Base-by-base conservation (phyloP, 2,888 invertebrate genomes). In the Odiellus spinosus region DNA sequence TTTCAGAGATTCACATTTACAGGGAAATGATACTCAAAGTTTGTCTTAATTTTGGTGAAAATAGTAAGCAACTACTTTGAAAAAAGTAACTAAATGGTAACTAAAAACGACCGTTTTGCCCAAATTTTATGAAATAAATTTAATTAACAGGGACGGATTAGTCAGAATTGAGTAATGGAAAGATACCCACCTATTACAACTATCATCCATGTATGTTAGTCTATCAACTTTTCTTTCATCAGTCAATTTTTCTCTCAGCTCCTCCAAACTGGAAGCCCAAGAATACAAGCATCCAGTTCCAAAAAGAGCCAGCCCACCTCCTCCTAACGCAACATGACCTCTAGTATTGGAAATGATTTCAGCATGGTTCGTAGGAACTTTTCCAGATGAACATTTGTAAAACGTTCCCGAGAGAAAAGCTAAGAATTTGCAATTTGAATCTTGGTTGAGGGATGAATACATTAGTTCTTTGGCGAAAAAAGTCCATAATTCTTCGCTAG, bases 201-300 rank as follows among this genome's bases (percentile, higher is more conserved):
- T 90, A 61, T 91, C 90, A 67, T 93, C 90, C 75, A 91, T 82
- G 59, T 83, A 75, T 52, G 74, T 67, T 21, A 69, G 70, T 40
- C 76, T 72, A 65, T 90, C 82, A 19, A 93, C 76, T 50, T 73
- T 70, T 20, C 76, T 73, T 41, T 64, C 53, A 60, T 78, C 73
- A 11, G 71, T 66, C 59, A 81, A 76, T 53, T 73, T 72, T 12
- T 72, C 62, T 15, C 78, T 63, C 21, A 90, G 74, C 56, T 86
- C 77, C 5, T 75, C 70, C 50, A 85, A 68, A 40, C 64, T 66
- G 21, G 73, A 73, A 2, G 93, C 86, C 91, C 91, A 93, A 2
- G 87, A 82, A 63, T 87, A 84, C 44, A 93, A 73, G 61, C 83
- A 87, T 1, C 80, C 88, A 0, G 85, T 83, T 6, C 91, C 88